A percentile compares a stretch with the other conserved stretches of the same genome.
These are phyloP conservation scores for Cryptophagus acutangulus DNA, from an alignment of 2,888 invertebrate species.

Conservation along the genomic window DNA sequence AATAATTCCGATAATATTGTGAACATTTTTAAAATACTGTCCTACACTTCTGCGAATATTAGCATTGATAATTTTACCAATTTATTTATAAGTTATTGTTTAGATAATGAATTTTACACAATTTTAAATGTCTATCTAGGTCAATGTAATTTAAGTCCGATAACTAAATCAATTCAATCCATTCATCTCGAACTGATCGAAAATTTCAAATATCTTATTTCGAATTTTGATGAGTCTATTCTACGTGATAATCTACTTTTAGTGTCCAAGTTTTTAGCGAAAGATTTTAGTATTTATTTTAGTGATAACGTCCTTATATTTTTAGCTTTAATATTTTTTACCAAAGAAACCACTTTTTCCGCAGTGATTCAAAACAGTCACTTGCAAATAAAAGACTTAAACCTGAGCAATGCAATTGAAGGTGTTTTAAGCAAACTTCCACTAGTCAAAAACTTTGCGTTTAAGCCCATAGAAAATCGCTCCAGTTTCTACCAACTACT, in stretches of 20 bases:
- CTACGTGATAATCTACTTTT: conserved; percentile 51
- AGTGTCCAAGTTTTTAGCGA: conserved; percentile 54
- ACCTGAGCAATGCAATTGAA: conserved; percentile 4
- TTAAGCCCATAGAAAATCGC: too few relatives aligned
- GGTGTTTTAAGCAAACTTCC: conserved; percentile 45
- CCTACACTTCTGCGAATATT: conserved; percentile 35
- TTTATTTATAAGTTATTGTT: conserved; percentile 53
- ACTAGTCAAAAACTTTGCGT: too few relatives aligned
- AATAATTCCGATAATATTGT: conserved; percentile 54
- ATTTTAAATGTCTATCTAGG: too few relatives aligned
- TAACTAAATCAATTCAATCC: too few relatives aligned
- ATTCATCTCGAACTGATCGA: conserved; percentile 53
- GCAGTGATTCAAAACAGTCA: conserved; percentile 24
- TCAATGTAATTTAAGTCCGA: too few relatives aligned
- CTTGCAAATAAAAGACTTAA: conserved; percentile 25
- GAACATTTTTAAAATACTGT: conserved; percentile 54
- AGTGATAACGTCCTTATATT: conserved; percentile 56
- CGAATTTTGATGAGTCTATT: conserved; percentile 47
- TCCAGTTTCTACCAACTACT: too few relatives aligned
- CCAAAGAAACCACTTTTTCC: conserved; percentile 25
- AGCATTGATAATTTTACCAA: conserved; percentile 51
- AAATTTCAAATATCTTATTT: conserved; percentile 48
- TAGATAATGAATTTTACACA: conserved; percentile 50
- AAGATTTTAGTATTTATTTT: conserved; percentile 53
- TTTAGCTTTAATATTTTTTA: conserved; percentile 54